Percentiles rank a stretch among this genome's conserved stretches.
phyloP scores from a whole-genome alignment of 2,888 invertebrate genomes.

The Plagodis dolabraria region DNA sequence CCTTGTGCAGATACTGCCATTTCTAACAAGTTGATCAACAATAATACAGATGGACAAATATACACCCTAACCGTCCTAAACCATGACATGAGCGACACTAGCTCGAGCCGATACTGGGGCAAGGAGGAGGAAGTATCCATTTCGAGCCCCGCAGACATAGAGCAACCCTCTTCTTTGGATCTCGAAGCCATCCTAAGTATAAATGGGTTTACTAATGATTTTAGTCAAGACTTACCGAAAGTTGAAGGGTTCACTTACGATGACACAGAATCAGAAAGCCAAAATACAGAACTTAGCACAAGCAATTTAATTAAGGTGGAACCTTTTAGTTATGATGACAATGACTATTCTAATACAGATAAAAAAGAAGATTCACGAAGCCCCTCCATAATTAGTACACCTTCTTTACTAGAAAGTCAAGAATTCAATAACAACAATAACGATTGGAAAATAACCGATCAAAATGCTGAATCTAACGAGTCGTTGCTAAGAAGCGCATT shows the following conservation, averaged over 20 bases:
- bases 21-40: constrained; percentile 81
- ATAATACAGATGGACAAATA: constrained; percentile 92
- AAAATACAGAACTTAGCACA: constrained; percentile 88
- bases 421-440: constrained; percentile 91
- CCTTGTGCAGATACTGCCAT: constrained; percentile 78
- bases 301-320: constrained; percentile 84
- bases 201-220: constrained; percentile 85
- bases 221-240: constrained; percentile 87
- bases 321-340: constrained; percentile 72
- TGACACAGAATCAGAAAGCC: constrained; percentile 91
- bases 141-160: constrained; percentile 85
- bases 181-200: constrained; percentile 92
- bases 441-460: constrained; percentile 92
- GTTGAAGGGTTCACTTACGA: constrained; percentile 90
- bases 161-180: constrained; percentile 87
- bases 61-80: constrained; percentile 95
- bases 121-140: constrained; percentile 87
- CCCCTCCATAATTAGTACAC: constrained; percentile 76
- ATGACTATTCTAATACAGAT: constrained; percentile 65
- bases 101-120: constrained; percentile 87
- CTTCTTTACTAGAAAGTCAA: constrained; percentile 79
- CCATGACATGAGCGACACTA: constrained; percentile 88
- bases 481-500: constrained; percentile 92
- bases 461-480: constrained; percentile 88
- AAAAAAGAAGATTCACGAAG: constrained; percentile 75